Evolutionary conservation across 1,140 invertebrate genomes (phyloP).

Genomic region (Odontomachus brunneus): DNA sequence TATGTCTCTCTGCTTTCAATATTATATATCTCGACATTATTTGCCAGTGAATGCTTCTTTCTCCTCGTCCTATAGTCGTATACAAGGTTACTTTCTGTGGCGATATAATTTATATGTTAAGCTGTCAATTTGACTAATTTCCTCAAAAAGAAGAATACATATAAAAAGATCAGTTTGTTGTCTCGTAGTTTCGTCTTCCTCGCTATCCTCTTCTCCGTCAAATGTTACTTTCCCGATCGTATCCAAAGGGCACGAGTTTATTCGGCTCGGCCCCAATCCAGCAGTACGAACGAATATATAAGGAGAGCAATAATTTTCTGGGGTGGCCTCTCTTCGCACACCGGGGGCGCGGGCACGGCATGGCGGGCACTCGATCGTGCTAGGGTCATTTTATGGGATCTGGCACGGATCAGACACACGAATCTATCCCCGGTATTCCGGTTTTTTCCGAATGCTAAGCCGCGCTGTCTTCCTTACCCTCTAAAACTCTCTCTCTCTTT

Average conservation of each 20-base stretch:
- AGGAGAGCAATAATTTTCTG: constrained; percentile 84
- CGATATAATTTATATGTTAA: not conserved
- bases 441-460: constrained; percentile 79
- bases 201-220: not conserved
- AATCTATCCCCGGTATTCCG: constrained; percentile 78
- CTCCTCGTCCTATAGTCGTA: not conserved
- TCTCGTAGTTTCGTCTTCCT: not conserved
- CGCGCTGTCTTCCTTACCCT: constrained; percentile 53
- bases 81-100: not conserved
- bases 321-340: constrained; percentile 48
- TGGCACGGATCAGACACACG: constrained; percentile 79
- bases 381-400: constrained; percentile 84
- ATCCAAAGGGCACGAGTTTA: constrained; percentile 64
- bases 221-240: constrained; percentile 16
- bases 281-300: constrained; percentile 81
- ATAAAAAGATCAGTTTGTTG: not conserved
- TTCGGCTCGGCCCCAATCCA: constrained; percentile 58
- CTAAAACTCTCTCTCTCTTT: constrained; percentile 57
- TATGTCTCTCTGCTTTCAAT: not conserved
- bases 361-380: constrained; percentile 69
- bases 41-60: not conserved
- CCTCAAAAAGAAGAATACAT: not conserved
- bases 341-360: constrained; percentile 45
- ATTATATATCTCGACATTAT: not conserved
- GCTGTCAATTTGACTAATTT: not conserved